Base-by-base conservation (phyloP, 2,888 invertebrate species). In the Brachylomia viminalis region DNA sequence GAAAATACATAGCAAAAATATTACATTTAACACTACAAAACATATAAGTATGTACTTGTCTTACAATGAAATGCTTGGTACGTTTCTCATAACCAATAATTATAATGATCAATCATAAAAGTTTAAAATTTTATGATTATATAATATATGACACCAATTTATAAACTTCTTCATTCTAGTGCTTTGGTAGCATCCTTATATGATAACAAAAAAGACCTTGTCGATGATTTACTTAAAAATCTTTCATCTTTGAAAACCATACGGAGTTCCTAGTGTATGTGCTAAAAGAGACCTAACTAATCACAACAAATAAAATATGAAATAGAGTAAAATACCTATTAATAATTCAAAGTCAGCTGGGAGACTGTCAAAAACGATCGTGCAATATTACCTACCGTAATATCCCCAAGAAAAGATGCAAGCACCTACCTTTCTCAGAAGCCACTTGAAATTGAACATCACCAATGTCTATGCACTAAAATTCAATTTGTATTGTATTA, bases 391-490 rank as follows among this genome's bases (percentile, higher is more conserved):
- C 7, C 45, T 20, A 20, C 7, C 45, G 11, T 17, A n/a, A 45
- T 8, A 23, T 13, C 15, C 15, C n/a, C 11, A 38, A 47, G 17
- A 74, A 75, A n/a, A 49, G 0, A 20, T 11, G 2, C 0, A 58
- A 11, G 0, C n/a, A 58, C 38, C 27, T 70, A 77, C 77, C 72
- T 73, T 79, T 20, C 0, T 78, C 5, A 30, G 27, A 72, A 77
- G 52, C 79, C 64, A 65, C 27, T 77, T 72, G 33, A 77, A 77
- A 13, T 72, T 77, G 49, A 64, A 64, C 79, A 79, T 77, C 10
- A 2, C 20, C 17, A 20, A n/a, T 33, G 20, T 20, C 30, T 20
- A 4, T 7, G 1, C 72, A 79, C 42, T 7, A 56, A 13, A 47
- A 38, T 7, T 59, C 1, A 13, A n/a, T 17, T 33, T 11, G 0